Conservation (phyloP, 2,113 vertebrate genomes). For the Rhinopomastus cyanomelas region DNA sequence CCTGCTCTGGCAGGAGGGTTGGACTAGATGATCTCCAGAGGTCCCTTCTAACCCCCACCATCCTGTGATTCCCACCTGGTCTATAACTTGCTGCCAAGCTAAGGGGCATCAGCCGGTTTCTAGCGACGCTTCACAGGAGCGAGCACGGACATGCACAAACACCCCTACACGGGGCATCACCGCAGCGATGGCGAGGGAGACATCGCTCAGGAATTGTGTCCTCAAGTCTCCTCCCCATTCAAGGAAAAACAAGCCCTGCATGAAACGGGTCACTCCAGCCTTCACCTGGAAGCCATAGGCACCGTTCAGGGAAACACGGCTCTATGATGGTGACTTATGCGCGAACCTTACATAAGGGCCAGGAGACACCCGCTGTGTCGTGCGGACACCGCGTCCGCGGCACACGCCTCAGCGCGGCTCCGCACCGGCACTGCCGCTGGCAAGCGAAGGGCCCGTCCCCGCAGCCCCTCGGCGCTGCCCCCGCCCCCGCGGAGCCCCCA, state of each 20-base stretch:
- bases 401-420: neutral
- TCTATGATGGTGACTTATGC: rapidly evolving
- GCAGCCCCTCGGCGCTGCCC: neutral
- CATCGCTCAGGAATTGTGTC: neutral
- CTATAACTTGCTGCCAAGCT: neutral
- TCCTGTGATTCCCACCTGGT: neutral
- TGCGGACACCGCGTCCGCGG: no score
- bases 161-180: neutral
- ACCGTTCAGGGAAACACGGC: rapidly evolving
- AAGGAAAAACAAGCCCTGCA: neutral
- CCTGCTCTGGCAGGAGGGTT: no score
- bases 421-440: neutral
- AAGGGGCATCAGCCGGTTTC: neutral
- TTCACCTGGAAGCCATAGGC: rapidly evolving
- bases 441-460: neutral
- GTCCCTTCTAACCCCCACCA: no score
- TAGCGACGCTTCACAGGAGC: neutral
- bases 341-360: neutral
- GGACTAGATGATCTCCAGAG: no score
- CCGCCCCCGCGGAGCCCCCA: neutral
- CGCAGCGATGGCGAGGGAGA: neutral
- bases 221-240: neutral
- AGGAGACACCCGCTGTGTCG: neutral
- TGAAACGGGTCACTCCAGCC: neutral
- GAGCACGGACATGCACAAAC: neutral